Base-by-base conservation (phyloP, 2,797 vertebrate genomes). In the Macroramphosus scolopax region DNA sequence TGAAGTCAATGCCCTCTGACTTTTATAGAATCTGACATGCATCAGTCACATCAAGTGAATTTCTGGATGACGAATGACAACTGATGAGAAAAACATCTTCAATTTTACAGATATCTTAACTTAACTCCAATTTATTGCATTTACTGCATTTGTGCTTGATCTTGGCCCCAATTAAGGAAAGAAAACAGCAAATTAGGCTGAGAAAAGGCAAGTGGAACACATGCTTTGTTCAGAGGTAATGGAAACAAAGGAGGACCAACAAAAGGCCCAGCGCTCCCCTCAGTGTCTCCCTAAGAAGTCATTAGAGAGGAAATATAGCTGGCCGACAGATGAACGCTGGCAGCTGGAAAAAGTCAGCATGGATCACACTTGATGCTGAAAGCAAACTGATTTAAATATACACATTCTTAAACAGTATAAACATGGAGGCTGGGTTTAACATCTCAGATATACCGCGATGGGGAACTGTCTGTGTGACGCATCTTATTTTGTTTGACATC, bases 201-300 rank as follows among this genome's bases (percentile, higher is more conserved):
- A 37, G 34, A 63, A 39, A 59, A 59, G 74, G 76, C 62, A 77
- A 83, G 70, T 68, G 72, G 53, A 55, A 42, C 60, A 50, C 28
- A 40, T 32, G 59, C 57, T 72, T 72, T 75, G 60, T 68, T 36
- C 17, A 2, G 32, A 55, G 51, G 81, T 72, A 76, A 81, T 68
- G 46, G 59, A 63, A 75, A 77, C 80, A 83, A 78, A 78, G 47
- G 3, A 43, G 44, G 45, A 50, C 9, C 50, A 52, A 74, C 63
- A 76, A 81, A 74, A 82, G 72, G 60, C 60, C 68, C 57, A 5
- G 40, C 8, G 39, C 72, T 49, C 74, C 70, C 64, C 70, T 75
- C 63, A 43, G 67, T 8, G 50, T 12, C n/a, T 40, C 72, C 60
- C 73, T 64, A 43, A 71, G 71, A 75, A 77, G 75, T 46, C 80